Base-by-base conservation (phyloP, 2,797 vertebrate genomes). In the Spinus olivaceus region DNA sequence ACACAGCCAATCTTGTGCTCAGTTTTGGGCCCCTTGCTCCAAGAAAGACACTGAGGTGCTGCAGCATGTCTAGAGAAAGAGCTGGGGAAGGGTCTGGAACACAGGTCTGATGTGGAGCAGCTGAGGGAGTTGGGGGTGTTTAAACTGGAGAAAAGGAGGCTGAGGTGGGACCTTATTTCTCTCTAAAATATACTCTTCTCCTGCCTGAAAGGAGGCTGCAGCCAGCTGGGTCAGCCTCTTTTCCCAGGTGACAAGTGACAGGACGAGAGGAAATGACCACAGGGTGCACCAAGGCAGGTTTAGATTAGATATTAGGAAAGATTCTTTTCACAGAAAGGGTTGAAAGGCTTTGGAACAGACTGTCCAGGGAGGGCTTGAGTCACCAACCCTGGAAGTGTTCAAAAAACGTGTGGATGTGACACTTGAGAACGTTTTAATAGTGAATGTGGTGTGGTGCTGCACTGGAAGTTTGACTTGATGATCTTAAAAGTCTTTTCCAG, bases 281-380 rank as follows among this genome's bases (percentile, higher is more conserved):
- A 30, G 13, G 17, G 28, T 32, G 12, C 21, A 49, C 50, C 21
- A 30, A 27, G 24, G 28, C 14, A 33, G 21, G 50, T 27, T 57
- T 51, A 70, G 44, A 33, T 57, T 14, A 32, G 24, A 20, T 25
- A 32, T 39, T 25, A 33, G 37, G 50, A 22, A 54, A 50, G 3
- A 18, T 30, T 16, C 4, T 56, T 56, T 21, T 25, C 28, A 20
- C 25, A 50, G n/a, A 50, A 70, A 39, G 24, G 8, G 24, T 13
- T 77, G n/a, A 8, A 70, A 64, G 50, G 12, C 24, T 39, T n/a
- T 57, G 28, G 44, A 70, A 23, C 20, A 50, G 17, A 42, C 41
- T 42, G 17, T 42, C 41, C 41, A 42, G 61, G 27, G 32, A 54
- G 14, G 0, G 2, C 10, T 27, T 0, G 2, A 33, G 24, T 33